Conservation (phyloP, 2,888 invertebrate genomes). For the Pachycephus smyrnensis region DNA sequence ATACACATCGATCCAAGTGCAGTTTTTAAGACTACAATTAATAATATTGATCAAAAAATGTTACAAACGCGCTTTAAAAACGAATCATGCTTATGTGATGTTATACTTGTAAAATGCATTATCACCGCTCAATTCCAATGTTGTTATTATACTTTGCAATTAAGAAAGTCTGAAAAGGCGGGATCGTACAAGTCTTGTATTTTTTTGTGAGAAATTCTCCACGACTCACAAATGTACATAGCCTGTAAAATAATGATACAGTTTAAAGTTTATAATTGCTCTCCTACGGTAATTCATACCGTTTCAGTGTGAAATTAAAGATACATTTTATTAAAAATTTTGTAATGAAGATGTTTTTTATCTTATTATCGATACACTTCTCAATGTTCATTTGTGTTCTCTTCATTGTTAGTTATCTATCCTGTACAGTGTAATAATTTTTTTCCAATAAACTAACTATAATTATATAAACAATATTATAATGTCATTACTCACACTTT, state of each 20-base stretch:
- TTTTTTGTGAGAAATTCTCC: neutral
- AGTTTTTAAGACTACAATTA: no score
- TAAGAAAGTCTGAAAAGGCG: neutral
- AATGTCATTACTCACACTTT: neutral
- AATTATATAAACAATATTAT: constrained; percentile 1
- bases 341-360: neutral
- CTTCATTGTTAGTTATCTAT: neutral
- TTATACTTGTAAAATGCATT: neutral
- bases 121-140: neutral
- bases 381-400: neutral
- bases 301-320: neutral
- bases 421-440: neutral
- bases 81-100: neutral
- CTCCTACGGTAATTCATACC: neutral
- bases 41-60: neutral
- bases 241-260: neutral
- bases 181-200: neutral
- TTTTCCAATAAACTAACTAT: constrained; percentile 9
- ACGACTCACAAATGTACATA: neutral
- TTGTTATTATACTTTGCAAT: neutral
- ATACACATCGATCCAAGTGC: neutral
- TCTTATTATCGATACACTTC: neutral
- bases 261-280: neutral
- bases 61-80: neutral
- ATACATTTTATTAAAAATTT: constrained; percentile 2